These are phyloP conservation scores for Salvelinus sp. DNA, from an alignment of 2,113 vertebrate genomes.

Conservation along the genomic window DNA sequence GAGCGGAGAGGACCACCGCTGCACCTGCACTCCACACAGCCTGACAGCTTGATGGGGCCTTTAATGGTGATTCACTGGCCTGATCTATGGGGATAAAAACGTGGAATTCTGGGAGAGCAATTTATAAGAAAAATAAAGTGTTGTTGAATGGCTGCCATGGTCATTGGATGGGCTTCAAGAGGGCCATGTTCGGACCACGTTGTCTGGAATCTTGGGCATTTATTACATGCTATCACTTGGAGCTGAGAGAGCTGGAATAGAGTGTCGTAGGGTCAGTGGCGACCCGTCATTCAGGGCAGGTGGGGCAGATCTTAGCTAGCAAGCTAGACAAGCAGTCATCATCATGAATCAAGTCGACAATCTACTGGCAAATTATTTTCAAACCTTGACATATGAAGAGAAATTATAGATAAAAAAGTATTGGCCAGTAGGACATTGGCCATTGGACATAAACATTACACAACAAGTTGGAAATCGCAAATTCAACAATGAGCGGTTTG, in stretches of 20 bases:
- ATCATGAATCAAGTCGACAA: no score
- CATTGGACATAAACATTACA: no score
- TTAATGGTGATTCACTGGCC: slow-evolving; percentile 79
- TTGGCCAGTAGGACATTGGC: no score
- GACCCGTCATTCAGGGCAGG: no score
- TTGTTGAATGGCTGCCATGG: slow-evolving; percentile 59
- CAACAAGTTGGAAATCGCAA: no score
- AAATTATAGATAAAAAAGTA: no score
- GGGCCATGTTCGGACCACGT: slow-evolving; percentile 49
- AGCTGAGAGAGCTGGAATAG: slow-evolving; percentile 44
- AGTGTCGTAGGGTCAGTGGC: slow-evolving; percentile 28
- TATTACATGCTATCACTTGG: slow-evolving; percentile 62
- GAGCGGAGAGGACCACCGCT: slow-evolving; percentile 52
- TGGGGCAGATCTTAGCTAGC: no score
- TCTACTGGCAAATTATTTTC: no score
- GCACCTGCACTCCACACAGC: slow-evolving; percentile 69
- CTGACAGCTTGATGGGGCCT: slow-evolving; percentile 77
- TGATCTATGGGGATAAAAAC: slow-evolving; percentile 77
- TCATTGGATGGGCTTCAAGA: slow-evolving; percentile 55
- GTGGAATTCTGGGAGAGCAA: slow-evolving; percentile 74
- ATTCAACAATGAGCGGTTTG: no score
- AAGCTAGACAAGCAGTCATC: no score
- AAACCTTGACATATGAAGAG: no score
- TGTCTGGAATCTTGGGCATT: slow-evolving; percentile 63
- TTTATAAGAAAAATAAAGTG: slow-evolving; percentile 76